A percentile compares a stretch with the other conserved stretches of the same genome.
Conservation (phyloP, 1,140 invertebrate species). For the Brachystomella parvula region DNA sequence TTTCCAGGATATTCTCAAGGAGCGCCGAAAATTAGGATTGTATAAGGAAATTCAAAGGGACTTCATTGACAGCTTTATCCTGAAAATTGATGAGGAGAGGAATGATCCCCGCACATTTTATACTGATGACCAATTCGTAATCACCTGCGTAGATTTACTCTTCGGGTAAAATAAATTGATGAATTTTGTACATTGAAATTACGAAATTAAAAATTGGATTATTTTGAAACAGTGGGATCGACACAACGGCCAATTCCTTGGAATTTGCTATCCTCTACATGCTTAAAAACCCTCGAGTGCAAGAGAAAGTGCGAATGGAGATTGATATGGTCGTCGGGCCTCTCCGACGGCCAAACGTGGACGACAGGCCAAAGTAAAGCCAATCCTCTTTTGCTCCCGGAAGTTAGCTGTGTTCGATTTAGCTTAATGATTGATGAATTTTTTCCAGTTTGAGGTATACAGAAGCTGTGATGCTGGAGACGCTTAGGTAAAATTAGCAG, state of each 20-base stretch:
- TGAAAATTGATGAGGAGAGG: conserved; percentile 25
- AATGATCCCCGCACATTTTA: conserved; percentile 13
- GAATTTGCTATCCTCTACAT: conserved; percentile 69
- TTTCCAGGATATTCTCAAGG: conserved; percentile 13
- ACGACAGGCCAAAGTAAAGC: conserved; percentile 35
- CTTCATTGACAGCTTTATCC: conserved; percentile 23
- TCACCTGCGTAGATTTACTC: conserved; percentile 22
- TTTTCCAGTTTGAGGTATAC: too few relatives aligned
- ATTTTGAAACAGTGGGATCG: conserved; percentile 52
- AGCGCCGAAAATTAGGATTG: neutral
- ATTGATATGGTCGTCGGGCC: neutral
- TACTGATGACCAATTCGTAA: conserved; percentile 18
- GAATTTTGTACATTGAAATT: neutral
- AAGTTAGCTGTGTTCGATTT: too few relatives aligned
- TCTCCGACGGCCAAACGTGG: neutral
- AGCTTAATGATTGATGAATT: too few relatives aligned
- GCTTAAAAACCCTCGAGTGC: conserved; percentile 53
- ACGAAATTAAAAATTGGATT: neutral
- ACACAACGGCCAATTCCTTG: conserved; percentile 68
- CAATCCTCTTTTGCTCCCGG: too few relatives aligned
- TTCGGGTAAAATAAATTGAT: conserved; percentile 45
- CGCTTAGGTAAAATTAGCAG: too few relatives aligned
- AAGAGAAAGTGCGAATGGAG: neutral
- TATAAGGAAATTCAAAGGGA: conserved; percentile 17
- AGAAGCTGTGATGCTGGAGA: too few relatives aligned